Evolutionary conservation across 2,113 vertebrate genomes (phyloP).

Genomic region (Xiphophorus hellerii): DNA sequence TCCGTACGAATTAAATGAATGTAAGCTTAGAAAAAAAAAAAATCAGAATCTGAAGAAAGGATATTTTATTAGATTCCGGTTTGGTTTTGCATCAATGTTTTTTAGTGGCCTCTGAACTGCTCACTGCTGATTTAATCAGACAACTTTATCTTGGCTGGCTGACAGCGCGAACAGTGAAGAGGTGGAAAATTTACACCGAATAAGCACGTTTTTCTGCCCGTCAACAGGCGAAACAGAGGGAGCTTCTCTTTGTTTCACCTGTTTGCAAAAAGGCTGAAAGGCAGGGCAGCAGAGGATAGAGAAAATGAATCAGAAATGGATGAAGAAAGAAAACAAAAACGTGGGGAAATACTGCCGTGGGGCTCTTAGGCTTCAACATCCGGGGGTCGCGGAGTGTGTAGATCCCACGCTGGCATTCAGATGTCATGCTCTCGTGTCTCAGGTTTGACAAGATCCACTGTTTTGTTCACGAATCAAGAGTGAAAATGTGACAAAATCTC

Average conservation of each 20-base stretch:
- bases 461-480: not conserved
- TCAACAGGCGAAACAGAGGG: not conserved
- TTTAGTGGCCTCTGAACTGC: too few relatives aligned
- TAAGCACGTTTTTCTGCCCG: too few relatives aligned
- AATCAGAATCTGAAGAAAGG: not conserved
- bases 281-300: not conserved
- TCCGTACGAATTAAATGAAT: not conserved
- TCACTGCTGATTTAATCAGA: too few relatives aligned
- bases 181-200: too few relatives aligned
- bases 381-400: too few relatives aligned
- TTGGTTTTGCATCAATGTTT: too few relatives aligned
- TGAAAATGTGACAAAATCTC: not conserved
- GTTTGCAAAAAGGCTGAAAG: not conserved
- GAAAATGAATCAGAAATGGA: not conserved
- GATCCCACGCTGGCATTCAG: too few relatives aligned
- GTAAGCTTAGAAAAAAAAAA: not conserved
- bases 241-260: not conserved
- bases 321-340: not conserved
- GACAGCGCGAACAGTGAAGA: too few relatives aligned
- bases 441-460: not conserved
- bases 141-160: too few relatives aligned
- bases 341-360: not conserved
- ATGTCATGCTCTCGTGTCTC: not conserved
- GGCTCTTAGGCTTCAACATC: too few relatives aligned
- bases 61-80: not conserved